Evolutionary conservation across 1,140 invertebrate species (phyloP).

Genomic region (Kradibia gibbosae): DNA sequence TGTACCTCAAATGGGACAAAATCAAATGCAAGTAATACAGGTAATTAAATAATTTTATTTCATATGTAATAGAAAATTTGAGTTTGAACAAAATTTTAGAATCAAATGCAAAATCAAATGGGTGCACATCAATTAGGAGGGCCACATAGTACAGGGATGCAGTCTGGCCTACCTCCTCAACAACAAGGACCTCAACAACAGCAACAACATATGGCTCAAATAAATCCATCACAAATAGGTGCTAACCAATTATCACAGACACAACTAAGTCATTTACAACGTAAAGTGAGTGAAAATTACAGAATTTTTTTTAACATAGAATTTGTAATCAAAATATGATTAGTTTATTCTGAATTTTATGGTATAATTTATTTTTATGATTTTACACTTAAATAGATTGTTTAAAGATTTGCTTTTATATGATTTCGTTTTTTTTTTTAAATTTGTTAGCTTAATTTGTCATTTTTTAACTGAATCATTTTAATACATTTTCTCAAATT

Average conservation of each 20-base stretch:
- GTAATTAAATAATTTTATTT: slow-evolving; percentile 52
- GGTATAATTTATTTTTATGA: too few relatives aligned
- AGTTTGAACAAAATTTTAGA: slow-evolving; percentile 50
- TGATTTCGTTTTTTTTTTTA: too few relatives aligned
- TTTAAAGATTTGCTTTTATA: too few relatives aligned
- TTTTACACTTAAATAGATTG: too few relatives aligned
- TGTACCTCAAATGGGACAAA: slow-evolving; percentile 61
- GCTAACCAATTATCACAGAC: slow-evolving; percentile 74
- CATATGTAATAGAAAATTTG: neutral
- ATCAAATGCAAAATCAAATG: slow-evolving; percentile 74
- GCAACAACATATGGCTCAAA: slow-evolving; percentile 68
- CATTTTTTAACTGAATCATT: too few relatives aligned
- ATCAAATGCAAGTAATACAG: slow-evolving; percentile 68
- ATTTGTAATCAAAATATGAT: too few relatives aligned
- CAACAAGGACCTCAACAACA: slow-evolving; percentile 71
- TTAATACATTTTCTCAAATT: too few relatives aligned
- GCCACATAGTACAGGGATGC: slow-evolving; percentile 67
- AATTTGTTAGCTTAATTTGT: too few relatives aligned
- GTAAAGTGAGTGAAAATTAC: slow-evolving; percentile 71
- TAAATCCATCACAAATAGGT: slow-evolving; percentile 73
- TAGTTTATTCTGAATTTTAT: too few relatives aligned
- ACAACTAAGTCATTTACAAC: slow-evolving; percentile 72
- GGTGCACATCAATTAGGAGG: slow-evolving; percentile 64
- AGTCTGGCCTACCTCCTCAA: slow-evolving; percentile 66
- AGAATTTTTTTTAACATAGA: too few relatives aligned